Evolutionary conservation across 92 coral and sea anemone species (phyloP).

Genomic region (Porites evermanni): DNA sequence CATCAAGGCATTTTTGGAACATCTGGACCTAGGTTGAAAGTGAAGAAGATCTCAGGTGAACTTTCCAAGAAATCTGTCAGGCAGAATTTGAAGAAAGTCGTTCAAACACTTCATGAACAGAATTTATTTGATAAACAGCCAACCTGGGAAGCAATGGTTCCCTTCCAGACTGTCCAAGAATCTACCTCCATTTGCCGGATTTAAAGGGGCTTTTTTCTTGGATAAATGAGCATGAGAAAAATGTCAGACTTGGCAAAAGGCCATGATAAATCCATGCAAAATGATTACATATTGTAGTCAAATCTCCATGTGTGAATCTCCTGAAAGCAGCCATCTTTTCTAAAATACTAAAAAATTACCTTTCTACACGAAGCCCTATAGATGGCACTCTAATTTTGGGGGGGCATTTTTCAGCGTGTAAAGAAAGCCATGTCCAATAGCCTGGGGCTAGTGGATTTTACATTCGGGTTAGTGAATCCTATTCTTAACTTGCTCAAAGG

Average conservation of each 20-base stretch:
- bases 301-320: no score
- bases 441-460: no score
- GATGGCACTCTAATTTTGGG: no score
- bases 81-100: slow-evolving; percentile 44
- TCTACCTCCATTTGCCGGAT: slow-evolving; percentile 55
- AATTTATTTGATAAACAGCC: slow-evolving; percentile 41
- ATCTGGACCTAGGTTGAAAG: slow-evolving; percentile 11
- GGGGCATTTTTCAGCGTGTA: no score
- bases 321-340: no score
- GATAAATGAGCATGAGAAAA: slow-evolving; percentile 71
- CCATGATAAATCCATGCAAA: slow-evolving; percentile 45
- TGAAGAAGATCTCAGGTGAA: slow-evolving; percentile 47
- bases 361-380: no score
- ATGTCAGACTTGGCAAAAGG: slow-evolving; percentile 50
- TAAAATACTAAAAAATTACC: no score
- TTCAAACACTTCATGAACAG: slow-evolving; percentile 45
- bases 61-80: slow-evolving; percentile 47
- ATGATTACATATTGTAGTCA: no score
- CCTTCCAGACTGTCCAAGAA: slow-evolving; percentile 56
- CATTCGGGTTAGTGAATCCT: no score
- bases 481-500: no score
- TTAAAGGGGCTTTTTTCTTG: slow-evolving; percentile 47
- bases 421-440: no score
- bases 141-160: slow-evolving; percentile 34
- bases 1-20: slow-evolving; percentile 10